These are phyloP conservation scores for Dicaeum eximium DNA, from an alignment of 2,113 vertebrate species.

Conservation along the genomic window DNA sequence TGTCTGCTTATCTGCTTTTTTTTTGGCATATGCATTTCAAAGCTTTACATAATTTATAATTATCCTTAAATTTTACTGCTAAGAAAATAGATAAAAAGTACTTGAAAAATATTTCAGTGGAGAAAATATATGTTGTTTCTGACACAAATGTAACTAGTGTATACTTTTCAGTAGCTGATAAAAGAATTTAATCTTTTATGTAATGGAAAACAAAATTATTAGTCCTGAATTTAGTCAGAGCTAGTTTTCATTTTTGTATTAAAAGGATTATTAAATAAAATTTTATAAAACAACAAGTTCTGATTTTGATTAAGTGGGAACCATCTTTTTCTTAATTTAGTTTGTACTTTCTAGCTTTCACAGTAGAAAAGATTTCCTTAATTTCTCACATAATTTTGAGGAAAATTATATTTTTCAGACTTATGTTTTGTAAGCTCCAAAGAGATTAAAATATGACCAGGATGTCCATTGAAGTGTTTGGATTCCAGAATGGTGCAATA, in stretches of 20 bases:
- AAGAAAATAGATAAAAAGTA: not conserved
- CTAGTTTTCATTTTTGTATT: not conserved
- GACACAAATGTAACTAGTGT: not conserved
- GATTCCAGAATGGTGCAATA: not conserved
- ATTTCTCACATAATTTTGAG: not conserved
- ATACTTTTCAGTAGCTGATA: not conserved
- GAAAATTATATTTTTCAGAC: not conserved
- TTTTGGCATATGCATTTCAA: not conserved
- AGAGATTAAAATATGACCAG: not conserved
- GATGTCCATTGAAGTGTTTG: not conserved
- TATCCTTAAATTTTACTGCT: not conserved
- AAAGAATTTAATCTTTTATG: not conserved
- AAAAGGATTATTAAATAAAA: not conserved
- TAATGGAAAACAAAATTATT: not conserved
- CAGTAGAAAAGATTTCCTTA: not conserved
- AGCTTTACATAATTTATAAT: not conserved
- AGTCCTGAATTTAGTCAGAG: not conserved
- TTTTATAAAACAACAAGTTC: not conserved
- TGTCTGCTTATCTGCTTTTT: not conserved
- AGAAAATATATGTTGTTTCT: not conserved
- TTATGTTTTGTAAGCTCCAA: not conserved
- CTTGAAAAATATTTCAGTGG: not conserved
- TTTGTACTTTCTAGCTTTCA: not conserved
- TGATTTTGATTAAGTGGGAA: not conserved
- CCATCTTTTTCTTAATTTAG: not conserved